A percentile compares a stretch with the other conserved stretches of the same genome.
phyloP scores from a whole-genome alignment of 2,888 invertebrate species.

The Orchestes rusci region DNA sequence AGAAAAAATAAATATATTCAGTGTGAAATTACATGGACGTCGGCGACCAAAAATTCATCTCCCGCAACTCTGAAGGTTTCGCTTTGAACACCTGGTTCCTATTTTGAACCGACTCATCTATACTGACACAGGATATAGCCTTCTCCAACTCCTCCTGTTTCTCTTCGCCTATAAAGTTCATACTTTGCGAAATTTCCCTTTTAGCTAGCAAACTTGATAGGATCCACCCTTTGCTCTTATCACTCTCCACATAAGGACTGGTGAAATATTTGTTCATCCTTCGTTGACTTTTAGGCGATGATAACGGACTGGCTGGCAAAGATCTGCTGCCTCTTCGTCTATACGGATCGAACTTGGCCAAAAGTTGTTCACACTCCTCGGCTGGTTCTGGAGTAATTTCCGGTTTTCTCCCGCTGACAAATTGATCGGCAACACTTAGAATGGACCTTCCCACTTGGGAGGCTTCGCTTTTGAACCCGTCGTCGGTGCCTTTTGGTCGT shows the following conservation, averaged over 20 bases:
- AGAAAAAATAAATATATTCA: conserved; percentile 21
- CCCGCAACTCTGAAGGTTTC: conserved; percentile 65
- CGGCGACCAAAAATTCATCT: conserved; percentile 82
- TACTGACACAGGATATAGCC: conserved; percentile 26
- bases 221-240: conserved; percentile 52
- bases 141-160: conserved; percentile 41
- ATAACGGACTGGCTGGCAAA: conserved; percentile 60
- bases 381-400: conserved; percentile 17
- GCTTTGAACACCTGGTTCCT: conserved; percentile 44
- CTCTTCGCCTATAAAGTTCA: conserved; percentile 54
- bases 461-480: conserved; percentile 62
- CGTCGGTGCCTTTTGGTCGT: conserved; percentile 47
- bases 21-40: conserved; percentile 61
- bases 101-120: conserved; percentile 36
- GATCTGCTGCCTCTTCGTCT: conserved; percentile 62
- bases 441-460: conserved; percentile 63
- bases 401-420: conserved; percentile 45
- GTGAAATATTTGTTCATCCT: conserved; percentile 55
- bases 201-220: conserved; percentile 59
- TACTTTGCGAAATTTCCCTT: conserved; percentile 54
- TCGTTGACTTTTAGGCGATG: conserved; percentile 54
- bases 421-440: conserved; percentile 52
- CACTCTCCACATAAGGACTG: conserved; percentile 43
- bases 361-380: conserved; percentile 27
- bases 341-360: conserved; percentile 40